These are phyloP conservation scores for Sinotaia quadrata DNA, from an alignment of 2,888 invertebrate species.

Conservation along the genomic window DNA sequence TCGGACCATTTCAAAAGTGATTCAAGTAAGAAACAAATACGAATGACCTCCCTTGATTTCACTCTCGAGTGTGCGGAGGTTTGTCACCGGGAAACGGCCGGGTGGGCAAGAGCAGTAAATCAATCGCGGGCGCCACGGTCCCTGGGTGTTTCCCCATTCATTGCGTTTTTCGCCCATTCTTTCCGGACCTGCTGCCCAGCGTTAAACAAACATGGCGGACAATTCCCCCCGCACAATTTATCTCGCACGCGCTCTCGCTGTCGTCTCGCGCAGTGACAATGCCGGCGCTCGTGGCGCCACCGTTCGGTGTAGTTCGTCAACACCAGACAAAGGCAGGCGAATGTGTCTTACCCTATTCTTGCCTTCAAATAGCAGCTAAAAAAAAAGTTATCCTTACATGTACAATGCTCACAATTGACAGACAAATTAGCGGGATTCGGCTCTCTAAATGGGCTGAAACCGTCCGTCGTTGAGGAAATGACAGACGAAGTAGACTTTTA, in stretches of 20 bases:
- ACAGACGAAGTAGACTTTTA: constrained; percentile 5
- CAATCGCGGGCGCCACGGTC: neutral
- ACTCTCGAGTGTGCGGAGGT: constrained; percentile 15
- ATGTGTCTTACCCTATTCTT: too few species aligned
- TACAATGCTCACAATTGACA: neutral
- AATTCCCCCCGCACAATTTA: constrained; percentile 17
- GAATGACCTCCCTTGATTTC: constrained; percentile 1
- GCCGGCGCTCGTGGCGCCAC: constrained; percentile 12
- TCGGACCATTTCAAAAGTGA: too few species aligned
- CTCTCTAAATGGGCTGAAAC: neutral
- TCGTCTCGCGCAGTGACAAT: constrained; percentile 19
- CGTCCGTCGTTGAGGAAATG: neutral
- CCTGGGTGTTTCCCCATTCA: neutral
- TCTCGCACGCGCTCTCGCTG: constrained; percentile 2
- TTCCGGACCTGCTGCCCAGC: neutral
- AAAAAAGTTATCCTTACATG: too few species aligned
- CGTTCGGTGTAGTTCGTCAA: constrained; percentile 3
- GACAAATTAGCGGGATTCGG: neutral
- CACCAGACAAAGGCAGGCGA: neutral
- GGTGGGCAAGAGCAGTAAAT: constrained; percentile 13
- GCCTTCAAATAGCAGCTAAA: too few species aligned
- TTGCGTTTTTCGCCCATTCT: neutral
- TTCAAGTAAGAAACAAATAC: neutral
- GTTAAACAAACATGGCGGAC: constrained; percentile 17
- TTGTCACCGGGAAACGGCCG: constrained; percentile 11